Conservation (phyloP, 2,113 vertebrate genomes). For the Ondatra zibethicus region DNA sequence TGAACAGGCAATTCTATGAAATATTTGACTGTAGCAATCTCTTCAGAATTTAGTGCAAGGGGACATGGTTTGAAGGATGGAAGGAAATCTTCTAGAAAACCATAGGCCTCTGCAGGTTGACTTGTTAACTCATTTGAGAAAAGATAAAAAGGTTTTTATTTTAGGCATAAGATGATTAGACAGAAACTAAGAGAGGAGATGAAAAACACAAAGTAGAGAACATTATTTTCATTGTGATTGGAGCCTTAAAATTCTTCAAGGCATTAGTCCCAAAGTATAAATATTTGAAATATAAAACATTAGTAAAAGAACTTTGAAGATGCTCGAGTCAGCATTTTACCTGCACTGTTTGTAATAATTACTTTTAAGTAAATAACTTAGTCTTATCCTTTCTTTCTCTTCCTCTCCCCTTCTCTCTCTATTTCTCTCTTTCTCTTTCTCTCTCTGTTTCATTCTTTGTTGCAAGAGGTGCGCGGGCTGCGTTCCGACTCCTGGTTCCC, state of each 20-base stretch:
- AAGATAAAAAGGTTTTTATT: background rate
- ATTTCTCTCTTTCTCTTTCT: too few species aligned
- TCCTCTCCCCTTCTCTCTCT: too few species aligned
- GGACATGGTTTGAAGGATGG: background rate
- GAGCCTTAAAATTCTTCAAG: background rate
- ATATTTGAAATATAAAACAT: background rate
- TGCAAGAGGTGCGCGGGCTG: too few species aligned
- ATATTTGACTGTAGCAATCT: background rate
- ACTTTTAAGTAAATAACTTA: constrained; percentile 17
- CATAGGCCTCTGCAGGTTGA: background rate
- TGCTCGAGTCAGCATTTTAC: background rate
- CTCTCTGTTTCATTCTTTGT: too few species aligned
- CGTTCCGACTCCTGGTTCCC: too few species aligned
- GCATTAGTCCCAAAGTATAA: background rate
- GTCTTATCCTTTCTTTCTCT: too few species aligned
- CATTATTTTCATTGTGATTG: background rate
- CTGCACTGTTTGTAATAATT: background rate
- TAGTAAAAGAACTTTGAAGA: background rate
- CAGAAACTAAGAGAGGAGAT: background rate
- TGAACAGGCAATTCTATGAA: background rate
- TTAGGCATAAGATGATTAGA: background rate
- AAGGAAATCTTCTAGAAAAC: background rate
- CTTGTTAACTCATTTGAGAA: background rate
- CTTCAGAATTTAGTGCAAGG: background rate
- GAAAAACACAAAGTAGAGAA: background rate